Evolutionary conservation across 2,888 invertebrate genomes (phyloP), one percentile per base, ranked within the genome.

Genomic region (Theodoxus fluviatilis): DNA sequence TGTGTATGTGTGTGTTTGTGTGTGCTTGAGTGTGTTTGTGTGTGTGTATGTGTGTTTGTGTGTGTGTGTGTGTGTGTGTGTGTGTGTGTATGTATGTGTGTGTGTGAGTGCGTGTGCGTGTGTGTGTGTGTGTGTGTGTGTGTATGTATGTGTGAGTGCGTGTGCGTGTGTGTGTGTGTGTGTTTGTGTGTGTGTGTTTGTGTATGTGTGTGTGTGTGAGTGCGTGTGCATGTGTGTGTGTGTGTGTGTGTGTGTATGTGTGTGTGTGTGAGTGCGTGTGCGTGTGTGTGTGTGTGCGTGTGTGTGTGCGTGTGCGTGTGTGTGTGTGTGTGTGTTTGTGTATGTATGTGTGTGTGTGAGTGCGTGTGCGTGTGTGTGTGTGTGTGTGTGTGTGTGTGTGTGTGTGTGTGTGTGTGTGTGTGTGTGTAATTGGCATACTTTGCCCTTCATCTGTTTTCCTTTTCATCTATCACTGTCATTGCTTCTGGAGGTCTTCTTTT

Each of bases 181-280:
- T 6, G 28, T 64, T 22, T 63, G 63, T 63, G 38, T 63, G 64
- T 64, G 40, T 64, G 64, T 64, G 28, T 43, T 25, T 64, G 28
- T 28, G 25, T 43, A 18, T 25, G 43, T 40, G 43, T 9, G 43
- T 38, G 38, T 35, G 63, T 35, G 63, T 25, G 28, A 7, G 33
- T 59, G 18, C 3, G 35, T 35, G 6, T 28, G 9, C 31, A 59
- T 9, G 9, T 7, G 12, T 25, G 4, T 18, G 25, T 57, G 33
- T 57, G 15, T 28, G 18, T 6, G 12, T 57, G 4, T 6, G 22
- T 52, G 4, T 43, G 43, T 43, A 43, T 43, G 43, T 43, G 43
- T 43, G 18, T 43, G 43, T 12, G 9, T 9, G 9, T 43, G 18
- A 12, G 43, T 43, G 52, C n/a, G 52, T 22, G 52, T 22, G 52